Conservation (phyloP, 1,140 invertebrate species). For the Lanistes nyassanus region DNA sequence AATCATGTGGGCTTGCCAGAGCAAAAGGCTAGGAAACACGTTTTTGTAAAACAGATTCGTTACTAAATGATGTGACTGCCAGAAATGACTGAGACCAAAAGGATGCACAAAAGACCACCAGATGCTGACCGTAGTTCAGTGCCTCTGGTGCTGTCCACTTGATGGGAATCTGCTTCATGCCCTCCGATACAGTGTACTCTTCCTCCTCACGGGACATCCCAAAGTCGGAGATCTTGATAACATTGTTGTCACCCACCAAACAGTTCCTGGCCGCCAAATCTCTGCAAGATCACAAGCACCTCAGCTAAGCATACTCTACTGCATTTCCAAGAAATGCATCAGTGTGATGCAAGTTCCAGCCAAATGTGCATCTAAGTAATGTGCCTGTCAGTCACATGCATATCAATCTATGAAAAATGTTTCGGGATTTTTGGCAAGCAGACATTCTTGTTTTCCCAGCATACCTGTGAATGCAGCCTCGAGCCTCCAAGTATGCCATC, state of each 20-base stretch:
- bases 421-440: no score
- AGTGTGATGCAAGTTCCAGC: not conserved
- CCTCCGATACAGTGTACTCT: constrained; percentile 96
- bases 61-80: no score
- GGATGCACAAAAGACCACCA: constrained; percentile 18
- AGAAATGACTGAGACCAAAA: not conserved
- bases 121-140: constrained; percentile 85
- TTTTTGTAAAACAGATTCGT: no score
- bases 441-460: not conserved
- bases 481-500: constrained; percentile 95
- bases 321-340: not conserved
- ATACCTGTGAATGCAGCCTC: constrained; percentile 91
- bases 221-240: constrained; percentile 97
- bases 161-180: constrained; percentile 98
- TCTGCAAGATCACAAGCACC: constrained; percentile 64
- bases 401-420: not conserved
- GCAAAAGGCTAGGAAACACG: no score
- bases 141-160: constrained; percentile 98
- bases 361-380: no score
- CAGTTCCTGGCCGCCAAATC: constrained; percentile 96
- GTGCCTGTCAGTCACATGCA: no score
- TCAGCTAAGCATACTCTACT: no score
- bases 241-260: constrained; percentile 78
- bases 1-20: no score
- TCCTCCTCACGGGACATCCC: constrained; percentile 98